A percentile compares a stretch with the other conserved stretches of the same genome.
These are phyloP conservation scores for Sciurus carolinensis DNA, from an alignment of 2,797 vertebrate species.

Conservation along the genomic window DNA sequence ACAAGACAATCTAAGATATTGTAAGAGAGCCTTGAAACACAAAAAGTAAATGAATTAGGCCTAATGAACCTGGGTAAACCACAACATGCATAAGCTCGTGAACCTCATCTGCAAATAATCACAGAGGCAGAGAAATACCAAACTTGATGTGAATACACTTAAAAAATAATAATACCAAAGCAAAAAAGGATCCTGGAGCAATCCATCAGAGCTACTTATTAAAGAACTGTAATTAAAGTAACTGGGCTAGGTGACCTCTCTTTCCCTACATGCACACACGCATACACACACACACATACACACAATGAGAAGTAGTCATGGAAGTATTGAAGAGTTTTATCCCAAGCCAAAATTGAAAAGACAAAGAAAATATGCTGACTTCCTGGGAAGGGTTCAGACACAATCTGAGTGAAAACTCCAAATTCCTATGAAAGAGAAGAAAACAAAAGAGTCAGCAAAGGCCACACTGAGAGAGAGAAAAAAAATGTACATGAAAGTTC, in stretches of 20 bases:
- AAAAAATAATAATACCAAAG: not conserved
- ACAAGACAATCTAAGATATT: conserved; percentile 51
- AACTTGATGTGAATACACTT: not conserved
- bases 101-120: conserved; percentile 26
- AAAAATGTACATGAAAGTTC: not conserved
- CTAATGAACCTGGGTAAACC: conserved; percentile 1
- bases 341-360: not conserved
- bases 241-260: not conserved
- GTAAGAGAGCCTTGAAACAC: conserved; percentile 23
- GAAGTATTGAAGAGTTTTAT: not conserved
- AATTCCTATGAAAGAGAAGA: not conserved
- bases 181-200: not conserved
- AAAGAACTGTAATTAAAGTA: not conserved
- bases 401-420: not conserved
- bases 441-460: not conserved
- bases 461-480: not conserved
- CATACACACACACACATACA: not conserved
- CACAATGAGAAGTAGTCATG: not conserved
- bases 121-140: not conserved
- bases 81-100: not conserved
- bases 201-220: not conserved
- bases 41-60: not conserved
- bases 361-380: not conserved
- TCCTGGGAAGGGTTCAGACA: not conserved
- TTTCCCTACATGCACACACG: not conserved